Conservation (phyloP, 2,113 vertebrate genomes). For the Charina bottae region DNA sequence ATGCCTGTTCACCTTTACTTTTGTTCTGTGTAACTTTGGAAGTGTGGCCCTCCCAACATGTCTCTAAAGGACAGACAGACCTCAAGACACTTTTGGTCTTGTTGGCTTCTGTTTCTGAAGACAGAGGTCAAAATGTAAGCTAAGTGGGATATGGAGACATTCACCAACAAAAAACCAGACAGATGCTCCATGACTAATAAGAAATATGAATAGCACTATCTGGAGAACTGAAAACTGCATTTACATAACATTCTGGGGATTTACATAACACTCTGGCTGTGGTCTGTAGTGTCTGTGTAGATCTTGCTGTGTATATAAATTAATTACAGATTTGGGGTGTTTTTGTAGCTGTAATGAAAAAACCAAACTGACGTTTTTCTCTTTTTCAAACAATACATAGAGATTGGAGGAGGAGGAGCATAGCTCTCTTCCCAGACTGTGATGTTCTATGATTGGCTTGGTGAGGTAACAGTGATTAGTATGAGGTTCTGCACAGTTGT, state of each 20-base stretch:
- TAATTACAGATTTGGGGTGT: not conserved
- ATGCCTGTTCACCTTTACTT: not conserved
- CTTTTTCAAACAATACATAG: not conserved
- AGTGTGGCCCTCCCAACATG: not conserved
- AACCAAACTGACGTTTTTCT: not conserved
- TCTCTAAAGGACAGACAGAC: not conserved
- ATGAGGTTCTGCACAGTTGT: not conserved
- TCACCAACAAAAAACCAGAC: not conserved
- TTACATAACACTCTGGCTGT: not conserved
- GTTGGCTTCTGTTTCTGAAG: not conserved
- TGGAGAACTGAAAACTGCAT: not conserved
- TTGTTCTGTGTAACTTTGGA: not conserved
- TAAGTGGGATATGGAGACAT: not conserved
- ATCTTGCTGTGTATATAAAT: not conserved
- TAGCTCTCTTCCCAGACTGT: not conserved
- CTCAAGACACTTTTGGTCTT: not conserved
- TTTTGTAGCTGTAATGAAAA: not conserved
- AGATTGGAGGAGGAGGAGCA: not conserved
- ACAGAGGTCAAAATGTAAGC: not conserved
- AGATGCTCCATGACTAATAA: not conserved
- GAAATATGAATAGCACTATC: not conserved
- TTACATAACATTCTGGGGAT: not conserved
- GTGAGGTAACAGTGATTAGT: not conserved
- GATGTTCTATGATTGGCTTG: not conserved
- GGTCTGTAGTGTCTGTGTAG: not conserved